Percentiles rank a stretch among this genome's conserved stretches.
These are phyloP conservation scores for Odocoileus hemionus DNA, from an alignment of 2,113 vertebrate genomes.

Conservation along the genomic window DNA sequence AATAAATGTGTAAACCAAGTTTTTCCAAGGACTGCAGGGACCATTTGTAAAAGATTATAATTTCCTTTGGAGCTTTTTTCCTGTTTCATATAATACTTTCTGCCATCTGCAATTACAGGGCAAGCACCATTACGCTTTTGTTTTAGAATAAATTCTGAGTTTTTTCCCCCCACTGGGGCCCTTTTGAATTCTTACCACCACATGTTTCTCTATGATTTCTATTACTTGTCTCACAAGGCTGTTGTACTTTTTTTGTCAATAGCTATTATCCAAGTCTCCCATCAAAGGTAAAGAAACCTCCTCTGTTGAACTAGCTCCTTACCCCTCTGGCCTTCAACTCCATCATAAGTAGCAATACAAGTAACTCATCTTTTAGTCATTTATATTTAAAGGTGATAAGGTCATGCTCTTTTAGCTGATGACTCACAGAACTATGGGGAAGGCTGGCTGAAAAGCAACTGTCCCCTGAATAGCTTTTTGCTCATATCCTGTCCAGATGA, in stretches of 20 bases:
- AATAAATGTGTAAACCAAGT: background rate
- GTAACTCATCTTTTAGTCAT: background rate
- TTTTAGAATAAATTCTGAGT: background rate
- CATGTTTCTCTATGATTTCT: background rate
- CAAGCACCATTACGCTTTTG: background rate
- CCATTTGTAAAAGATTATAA: background rate
- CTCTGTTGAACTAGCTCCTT: background rate
- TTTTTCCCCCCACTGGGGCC: background rate
- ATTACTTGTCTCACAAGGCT: background rate
- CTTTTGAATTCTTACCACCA: background rate
- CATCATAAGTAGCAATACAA: background rate
- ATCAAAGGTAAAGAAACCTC: background rate
- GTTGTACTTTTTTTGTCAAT: background rate
- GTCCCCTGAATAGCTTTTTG: slow-evolving; percentile 1
- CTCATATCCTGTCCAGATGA: slow-evolving; percentile 44
- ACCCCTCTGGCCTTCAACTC: background rate
- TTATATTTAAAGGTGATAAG: background rate
- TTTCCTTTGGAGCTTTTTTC: background rate
- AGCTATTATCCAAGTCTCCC: background rate
- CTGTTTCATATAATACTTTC: background rate
- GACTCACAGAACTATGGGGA: background rate
- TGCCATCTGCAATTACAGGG: background rate
- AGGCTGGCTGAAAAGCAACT: background rate
- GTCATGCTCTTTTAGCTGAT: background rate
- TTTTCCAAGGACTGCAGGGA: background rate